phyloP scores from a whole-genome alignment of 1,140 invertebrate species.

The Drosophila funebris region DNA sequence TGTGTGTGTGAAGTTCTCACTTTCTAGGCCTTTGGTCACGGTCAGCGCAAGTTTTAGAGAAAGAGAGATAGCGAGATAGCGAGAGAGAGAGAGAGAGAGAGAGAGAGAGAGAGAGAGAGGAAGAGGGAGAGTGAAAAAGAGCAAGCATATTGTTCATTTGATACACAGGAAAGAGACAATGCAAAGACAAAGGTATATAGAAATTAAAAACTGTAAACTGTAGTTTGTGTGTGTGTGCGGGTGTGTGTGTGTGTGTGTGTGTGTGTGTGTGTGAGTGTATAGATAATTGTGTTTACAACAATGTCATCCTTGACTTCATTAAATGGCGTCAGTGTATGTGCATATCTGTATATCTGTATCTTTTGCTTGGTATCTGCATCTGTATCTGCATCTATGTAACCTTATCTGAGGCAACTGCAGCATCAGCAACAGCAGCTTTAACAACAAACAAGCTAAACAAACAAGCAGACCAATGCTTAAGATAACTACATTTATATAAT shows the following conservation, averaged over 20 bases:
- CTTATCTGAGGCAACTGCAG: constrained; percentile 23
- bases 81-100: background rate
- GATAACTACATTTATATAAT: constrained; percentile 31
- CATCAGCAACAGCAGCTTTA: constrained; percentile 8
- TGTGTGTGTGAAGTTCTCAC: constrained; percentile 30
- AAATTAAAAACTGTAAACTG: constrained; percentile 72
- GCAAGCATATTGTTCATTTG: constrained; percentile 27
- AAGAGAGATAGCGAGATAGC: background rate
- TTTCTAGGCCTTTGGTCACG: constrained; percentile 78
- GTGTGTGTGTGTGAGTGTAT: constrained; percentile 13
- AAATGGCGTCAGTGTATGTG: constrained; percentile 31
- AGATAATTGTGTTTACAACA: constrained; percentile 56
- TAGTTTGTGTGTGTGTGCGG: constrained; percentile 7
- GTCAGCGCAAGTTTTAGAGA: constrained; percentile 51
- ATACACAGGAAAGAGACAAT: constrained; percentile 39
- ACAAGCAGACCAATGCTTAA: constrained; percentile 19
- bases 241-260: background rate
- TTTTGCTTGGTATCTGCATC: constrained; percentile 30
- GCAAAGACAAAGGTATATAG: constrained; percentile 47
- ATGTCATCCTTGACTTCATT: constrained; percentile 81
- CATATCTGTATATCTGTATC: constrained; percentile 6
- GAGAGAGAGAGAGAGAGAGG: background rate
- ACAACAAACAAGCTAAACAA: constrained; percentile 17
- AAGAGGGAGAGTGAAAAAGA: background rate
- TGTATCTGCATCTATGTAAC: constrained; percentile 24